Conservation (phyloP, 2,888 invertebrate genomes). For the Oasisia sp. region DNA sequence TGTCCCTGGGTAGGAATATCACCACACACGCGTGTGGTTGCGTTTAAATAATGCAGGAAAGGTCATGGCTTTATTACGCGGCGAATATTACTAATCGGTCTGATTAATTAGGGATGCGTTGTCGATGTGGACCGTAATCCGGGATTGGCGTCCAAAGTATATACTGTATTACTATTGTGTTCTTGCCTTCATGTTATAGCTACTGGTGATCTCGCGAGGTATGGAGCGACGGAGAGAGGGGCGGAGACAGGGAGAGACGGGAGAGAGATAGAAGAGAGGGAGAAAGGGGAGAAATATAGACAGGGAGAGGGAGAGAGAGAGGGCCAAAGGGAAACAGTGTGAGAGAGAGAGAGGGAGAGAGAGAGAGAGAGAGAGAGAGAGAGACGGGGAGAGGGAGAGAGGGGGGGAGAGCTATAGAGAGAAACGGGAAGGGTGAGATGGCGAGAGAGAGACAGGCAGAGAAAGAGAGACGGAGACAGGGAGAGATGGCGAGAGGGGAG, state of each 20-base stretch:
- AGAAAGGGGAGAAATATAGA: not conserved
- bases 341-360: too few species aligned
- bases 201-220: too few species aligned
- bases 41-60: not conserved
- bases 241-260: not conserved
- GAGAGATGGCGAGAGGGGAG: not conserved
- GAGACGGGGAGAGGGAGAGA: too few species aligned
- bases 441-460: not conserved
- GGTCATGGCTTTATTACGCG: not conserved
- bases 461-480: not conserved
- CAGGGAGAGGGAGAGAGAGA: not conserved
- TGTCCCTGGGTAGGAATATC: not conserved
- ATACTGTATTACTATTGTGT: not conserved
- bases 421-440: not conserved
- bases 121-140: not conserved
- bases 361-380: too few species aligned
- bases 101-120: not conserved
- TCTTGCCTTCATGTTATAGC: not conserved
- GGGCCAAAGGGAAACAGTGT: too few species aligned
- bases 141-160: not conserved
- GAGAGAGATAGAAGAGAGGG: not conserved
- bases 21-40: not conserved
- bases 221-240: too few species aligned
- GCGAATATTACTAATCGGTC: too few species aligned
- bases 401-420: not conserved